Evolutionary conservation across 92 coral and sea anemone species (phyloP), one percentile per base, ranked within the genome.

Genomic region (Phenganax stokvisi): DNA sequence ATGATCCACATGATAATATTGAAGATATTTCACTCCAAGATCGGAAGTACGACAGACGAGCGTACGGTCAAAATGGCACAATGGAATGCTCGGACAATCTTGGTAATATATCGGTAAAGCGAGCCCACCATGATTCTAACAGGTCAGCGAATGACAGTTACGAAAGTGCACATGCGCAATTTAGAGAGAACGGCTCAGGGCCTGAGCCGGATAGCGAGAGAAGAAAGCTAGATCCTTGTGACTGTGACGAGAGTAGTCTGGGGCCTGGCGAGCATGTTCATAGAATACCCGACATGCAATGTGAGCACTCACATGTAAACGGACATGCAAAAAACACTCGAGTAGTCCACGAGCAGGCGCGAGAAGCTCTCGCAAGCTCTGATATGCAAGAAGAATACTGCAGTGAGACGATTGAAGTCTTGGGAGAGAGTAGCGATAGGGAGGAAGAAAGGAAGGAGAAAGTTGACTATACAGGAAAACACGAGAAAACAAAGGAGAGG

Each of bases 261-360:
- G 89, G 89, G 55, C 83, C 86, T 74, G 62, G 56, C n/a, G 87
- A 88, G 53, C 86, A 88, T 79, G 77, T 92, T 28, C 68, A 87
- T 83, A 94, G 89, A 6, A 93, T 92, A 71, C 90, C 96, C 30
- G 91, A 92, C 66, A 89, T 86, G 85, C 99, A 92, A 54, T 96
- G 99, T 84, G 96, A 96, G 80, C 99, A 96, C 76, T 96, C 99
- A 10, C 67, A 76, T 10, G 61, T n/a, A 8, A 12, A 68, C 54
- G 73, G 47, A 30, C 53, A 68, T 53, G 73, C 16, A 5, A 27
- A 53, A 29, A 68, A 30, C 73, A 7, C 30, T 30, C 60, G 77
- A 9, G 77, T 9, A 1, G 44, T 7, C 56, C 58, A 56, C 77
- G 59, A 54, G 28, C 37, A 51, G 12, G 58, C 59, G 75, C 75